These are phyloP conservation scores for Adelges cooleyi DNA, from an alignment of 1,140 invertebrate species.

Conservation along the genomic window DNA sequence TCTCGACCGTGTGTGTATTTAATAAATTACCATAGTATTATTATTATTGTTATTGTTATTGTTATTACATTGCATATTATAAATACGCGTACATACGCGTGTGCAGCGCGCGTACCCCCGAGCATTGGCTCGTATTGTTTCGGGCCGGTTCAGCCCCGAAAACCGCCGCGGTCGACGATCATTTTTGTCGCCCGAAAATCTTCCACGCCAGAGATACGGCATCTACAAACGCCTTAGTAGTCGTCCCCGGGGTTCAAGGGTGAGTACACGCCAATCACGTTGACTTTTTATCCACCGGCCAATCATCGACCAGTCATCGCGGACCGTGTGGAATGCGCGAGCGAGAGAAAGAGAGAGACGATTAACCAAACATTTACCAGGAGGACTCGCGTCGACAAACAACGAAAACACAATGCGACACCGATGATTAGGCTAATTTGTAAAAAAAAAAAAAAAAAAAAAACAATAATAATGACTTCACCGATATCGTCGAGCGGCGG, in stretches of 20 bases:
- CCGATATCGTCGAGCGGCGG: not conserved
- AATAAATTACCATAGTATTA: too few relatives aligned
- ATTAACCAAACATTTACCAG: not conserved
- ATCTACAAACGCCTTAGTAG: too few relatives aligned
- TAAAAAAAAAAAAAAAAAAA: too few relatives aligned
- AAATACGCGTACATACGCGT: too few relatives aligned
- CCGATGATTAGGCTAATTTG: conserved; percentile 26
- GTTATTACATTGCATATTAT: too few relatives aligned
- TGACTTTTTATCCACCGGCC: not conserved
- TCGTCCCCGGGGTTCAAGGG: conserved; percentile 6
- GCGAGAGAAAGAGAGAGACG: not conserved
- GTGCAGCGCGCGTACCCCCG: too few relatives aligned
- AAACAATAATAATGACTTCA: conserved; percentile 23
- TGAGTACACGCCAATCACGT: not conserved
- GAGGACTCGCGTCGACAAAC: not conserved
- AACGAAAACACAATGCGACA: conserved; percentile 14
- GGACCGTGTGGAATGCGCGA: not conserved
- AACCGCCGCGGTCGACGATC: not conserved
- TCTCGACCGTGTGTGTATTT: too few relatives aligned
- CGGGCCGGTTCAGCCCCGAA: too few relatives aligned
- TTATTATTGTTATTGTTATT: too few relatives aligned
- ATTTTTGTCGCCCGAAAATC: not conserved
- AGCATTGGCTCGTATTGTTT: too few relatives aligned
- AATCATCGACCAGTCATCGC: conserved; percentile 21
- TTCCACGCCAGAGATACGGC: not conserved